A percentile compares a stretch with the other conserved stretches of the same genome.
phyloP scores from a whole-genome alignment of 2,797 vertebrate species.

The Limnodromus scolopaceus region DNA sequence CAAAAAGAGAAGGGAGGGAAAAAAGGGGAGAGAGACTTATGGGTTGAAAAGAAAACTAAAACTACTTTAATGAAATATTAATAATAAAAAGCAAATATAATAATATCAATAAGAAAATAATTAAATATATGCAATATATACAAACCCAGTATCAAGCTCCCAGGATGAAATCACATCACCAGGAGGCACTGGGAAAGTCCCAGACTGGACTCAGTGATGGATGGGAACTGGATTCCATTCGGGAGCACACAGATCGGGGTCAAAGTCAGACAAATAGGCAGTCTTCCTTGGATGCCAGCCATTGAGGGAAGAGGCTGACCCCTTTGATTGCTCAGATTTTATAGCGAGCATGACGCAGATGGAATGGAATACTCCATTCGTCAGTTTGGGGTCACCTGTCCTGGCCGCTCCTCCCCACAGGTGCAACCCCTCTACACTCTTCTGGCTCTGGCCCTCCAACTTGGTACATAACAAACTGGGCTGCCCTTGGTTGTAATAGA shows the following conservation, averaged over 20 bases:
- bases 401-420: neutral
- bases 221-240: neutral
- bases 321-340: neutral
- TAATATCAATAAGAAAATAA: neutral
- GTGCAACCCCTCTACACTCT: neutral
- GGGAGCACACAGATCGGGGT: neutral
- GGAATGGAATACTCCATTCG: neutral
- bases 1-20: neutral
- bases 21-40: neutral
- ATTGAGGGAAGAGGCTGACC: neutral
- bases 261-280: neutral
- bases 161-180: neutral
- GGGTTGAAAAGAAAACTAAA: neutral
- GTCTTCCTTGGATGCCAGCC: neutral
- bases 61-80: neutral
- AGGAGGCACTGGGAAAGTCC: neutral
- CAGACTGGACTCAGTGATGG: neutral
- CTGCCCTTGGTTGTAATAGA: neutral
- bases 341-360: neutral
- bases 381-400: neutral
- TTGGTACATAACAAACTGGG: neutral
- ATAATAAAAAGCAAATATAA: neutral
- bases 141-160: neutral
- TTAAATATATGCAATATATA: neutral
- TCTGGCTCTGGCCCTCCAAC: neutral